Conservation (phyloP, 2,797 vertebrate species). For the Melanotaenia parkinsoni region DNA sequence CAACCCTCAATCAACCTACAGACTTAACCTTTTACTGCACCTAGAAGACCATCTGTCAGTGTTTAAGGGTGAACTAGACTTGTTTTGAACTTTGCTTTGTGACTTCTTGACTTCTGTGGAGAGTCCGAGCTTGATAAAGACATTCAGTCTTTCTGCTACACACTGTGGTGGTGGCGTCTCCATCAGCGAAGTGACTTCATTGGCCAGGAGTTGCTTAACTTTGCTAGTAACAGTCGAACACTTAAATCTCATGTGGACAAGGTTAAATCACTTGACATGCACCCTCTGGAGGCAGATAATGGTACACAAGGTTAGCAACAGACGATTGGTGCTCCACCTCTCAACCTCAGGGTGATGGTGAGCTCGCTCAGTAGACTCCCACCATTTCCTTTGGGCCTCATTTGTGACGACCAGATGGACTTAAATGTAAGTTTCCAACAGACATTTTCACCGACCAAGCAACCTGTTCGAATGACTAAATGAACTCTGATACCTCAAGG, state of each 20-base stretch:
- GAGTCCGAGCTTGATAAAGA: neutral
- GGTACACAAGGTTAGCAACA: conserved; percentile 45
- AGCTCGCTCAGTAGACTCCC: conserved; percentile 17
- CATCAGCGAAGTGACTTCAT: conserved; percentile 24
- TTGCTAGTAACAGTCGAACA: conserved; percentile 42
- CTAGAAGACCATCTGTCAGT: conserved; percentile 15
- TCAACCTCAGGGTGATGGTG: conserved; percentile 46
- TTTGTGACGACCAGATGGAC: conserved; percentile 66
- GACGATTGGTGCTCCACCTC: conserved; percentile 53
- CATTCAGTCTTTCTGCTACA: neutral
- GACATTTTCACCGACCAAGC: conserved; percentile 44
- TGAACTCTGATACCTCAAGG: conserved; percentile 45
- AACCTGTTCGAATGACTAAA: conserved; percentile 34
- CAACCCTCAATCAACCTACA: conserved; percentile 32
- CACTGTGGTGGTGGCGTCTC: conserved; percentile 15
- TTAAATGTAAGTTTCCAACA: conserved; percentile 45
- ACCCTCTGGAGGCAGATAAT: conserved; percentile 32
- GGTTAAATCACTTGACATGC: conserved; percentile 53
- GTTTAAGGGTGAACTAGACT: conserved; percentile 19
- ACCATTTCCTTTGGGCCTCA: conserved; percentile 60
- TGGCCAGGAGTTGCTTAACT: conserved; percentile 26
- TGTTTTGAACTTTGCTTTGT: conserved; percentile 33
- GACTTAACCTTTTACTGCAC: conserved; percentile 27
- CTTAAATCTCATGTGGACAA: conserved; percentile 21
- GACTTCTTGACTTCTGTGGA: conserved; percentile 8